Evolutionary conservation across 2,888 invertebrate species (phyloP), one percentile per base, ranked within the genome.

Genomic region (Bombylius discolor): DNA sequence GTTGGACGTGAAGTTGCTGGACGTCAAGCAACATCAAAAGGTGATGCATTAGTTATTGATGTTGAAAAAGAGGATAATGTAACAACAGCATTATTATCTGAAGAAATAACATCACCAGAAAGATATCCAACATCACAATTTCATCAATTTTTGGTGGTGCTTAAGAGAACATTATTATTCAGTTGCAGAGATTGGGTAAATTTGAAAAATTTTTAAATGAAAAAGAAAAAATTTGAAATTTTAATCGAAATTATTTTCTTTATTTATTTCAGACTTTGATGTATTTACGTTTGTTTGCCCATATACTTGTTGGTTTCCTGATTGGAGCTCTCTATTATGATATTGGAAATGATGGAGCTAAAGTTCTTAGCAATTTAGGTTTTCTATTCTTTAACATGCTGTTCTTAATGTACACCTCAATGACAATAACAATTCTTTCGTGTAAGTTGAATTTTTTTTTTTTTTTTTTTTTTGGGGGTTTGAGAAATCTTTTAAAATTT

Each of bases 341-440:
- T 70, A 95, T 93, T 68, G 96, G 96, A 59, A 89, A 97, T 70
- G 95, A 97, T 74, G 96, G 94, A 64, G 87, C 89, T 64, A 96
- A 96, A 76, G 94, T 95, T 58, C 83, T 95, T 60, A 95, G 94
- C 70, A 98, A 98, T 74, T 84, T 95, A 64, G 96, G 95, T 60
- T 96, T 94, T 78, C 79, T 97, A 34, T 97, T 98, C 81, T 97
- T 98, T 82, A 95, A 95, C 73, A 92, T 97, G 89, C 80, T 98
- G 69, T 98, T 98, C 80, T 83, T 97, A 62, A 97, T 97, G 93
- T 98, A 97, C 79, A 95, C 96, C 0, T 94, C 97, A n/a, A 93
- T 98, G 88, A 98, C 97, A 71, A 96, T 97, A 66, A 98, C 97
- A 49, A 95, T 98, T 68, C 81, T 98, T 63, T 96, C 97, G 67